A percentile compares a stretch with the other conserved stretches of the same genome.
phyloP scores from a whole-genome alignment of 1,140 invertebrate genomes.

The Pachypsylla venusta region DNA sequence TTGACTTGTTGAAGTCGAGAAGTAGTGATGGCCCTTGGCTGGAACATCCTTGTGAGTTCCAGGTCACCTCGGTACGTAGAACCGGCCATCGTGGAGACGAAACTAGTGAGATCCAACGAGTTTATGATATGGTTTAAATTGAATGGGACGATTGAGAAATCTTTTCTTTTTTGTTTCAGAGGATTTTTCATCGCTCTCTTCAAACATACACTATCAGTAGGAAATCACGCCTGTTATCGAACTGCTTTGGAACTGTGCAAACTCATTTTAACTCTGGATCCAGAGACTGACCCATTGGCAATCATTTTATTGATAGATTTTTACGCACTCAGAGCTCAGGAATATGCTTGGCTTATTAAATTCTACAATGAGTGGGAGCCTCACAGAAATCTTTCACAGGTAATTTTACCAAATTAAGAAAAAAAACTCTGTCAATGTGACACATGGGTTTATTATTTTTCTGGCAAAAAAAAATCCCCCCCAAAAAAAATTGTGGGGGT shows the following conservation, averaged over 20 bases:
- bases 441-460: too few relatives aligned
- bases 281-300: slow-evolving; percentile 67
- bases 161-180: slow-evolving; percentile 33
- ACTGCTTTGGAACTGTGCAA: slow-evolving; percentile 69
- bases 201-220: slow-evolving; percentile 66
- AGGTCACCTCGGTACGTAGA: too few relatives aligned
- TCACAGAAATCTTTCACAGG: slow-evolving; percentile 47
- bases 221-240: slow-evolving; percentile 61
- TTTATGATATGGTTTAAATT: too few relatives aligned
- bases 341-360: slow-evolving; percentile 69
- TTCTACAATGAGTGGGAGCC: slow-evolving; percentile 50
- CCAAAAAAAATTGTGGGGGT: too few relatives aligned
- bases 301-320: slow-evolving; percentile 71
- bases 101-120: too few relatives aligned
- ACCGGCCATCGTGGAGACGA: too few relatives aligned
- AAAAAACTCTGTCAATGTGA: too few relatives aligned
- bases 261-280: slow-evolving; percentile 59
- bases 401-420: too few relatives aligned
- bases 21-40: too few relatives aligned
- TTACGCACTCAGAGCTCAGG: slow-evolving; percentile 62
- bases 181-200: slow-evolving; percentile 70
- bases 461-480: too few relatives aligned
- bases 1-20: too few relatives aligned
- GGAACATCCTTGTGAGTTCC: too few relatives aligned
- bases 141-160: neutral